Conservation (phyloP, 2,888 invertebrate genomes). For the Lampropteryx suffumata region DNA sequence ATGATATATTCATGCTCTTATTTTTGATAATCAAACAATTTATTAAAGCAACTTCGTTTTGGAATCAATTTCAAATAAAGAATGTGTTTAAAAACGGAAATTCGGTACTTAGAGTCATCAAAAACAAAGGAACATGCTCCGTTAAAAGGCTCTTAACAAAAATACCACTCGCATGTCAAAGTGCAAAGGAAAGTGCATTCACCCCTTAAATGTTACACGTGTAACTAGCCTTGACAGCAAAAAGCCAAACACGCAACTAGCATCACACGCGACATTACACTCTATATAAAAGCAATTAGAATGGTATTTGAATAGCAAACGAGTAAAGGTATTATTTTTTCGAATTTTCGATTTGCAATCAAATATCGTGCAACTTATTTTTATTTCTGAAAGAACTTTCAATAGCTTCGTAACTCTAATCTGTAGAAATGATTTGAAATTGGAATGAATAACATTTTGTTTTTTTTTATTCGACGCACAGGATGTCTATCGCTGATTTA, state of each 20-base stretch:
- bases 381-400: no score
- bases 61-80: no score
- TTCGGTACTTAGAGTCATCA: conserved; percentile 1
- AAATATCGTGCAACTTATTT: not conserved
- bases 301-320: not conserved
- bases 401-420: no score
- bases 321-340: not conserved
- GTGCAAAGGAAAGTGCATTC: conserved; percentile 65
- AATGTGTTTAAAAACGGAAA: conserved; percentile 1
- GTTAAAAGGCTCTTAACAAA: conserved; percentile 23
- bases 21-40: no score
- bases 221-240: conserved; percentile 32
- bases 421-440: no score
- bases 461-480: no score
- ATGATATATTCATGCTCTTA: no score
- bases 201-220: conserved; percentile 70
- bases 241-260: conserved; percentile 27
- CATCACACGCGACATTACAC: conserved; percentile 27
- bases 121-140: conserved; percentile 14
- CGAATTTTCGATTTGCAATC: not conserved
- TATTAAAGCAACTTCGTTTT: no score
- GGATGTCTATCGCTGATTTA: no score
- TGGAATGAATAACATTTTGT: no score
- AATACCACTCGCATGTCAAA: conserved; percentile 53
- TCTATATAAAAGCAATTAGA: conserved; percentile 7